Evolutionary conservation across 2,888 invertebrate species (phyloP).

Genomic region (Metellina segmentata): DNA sequence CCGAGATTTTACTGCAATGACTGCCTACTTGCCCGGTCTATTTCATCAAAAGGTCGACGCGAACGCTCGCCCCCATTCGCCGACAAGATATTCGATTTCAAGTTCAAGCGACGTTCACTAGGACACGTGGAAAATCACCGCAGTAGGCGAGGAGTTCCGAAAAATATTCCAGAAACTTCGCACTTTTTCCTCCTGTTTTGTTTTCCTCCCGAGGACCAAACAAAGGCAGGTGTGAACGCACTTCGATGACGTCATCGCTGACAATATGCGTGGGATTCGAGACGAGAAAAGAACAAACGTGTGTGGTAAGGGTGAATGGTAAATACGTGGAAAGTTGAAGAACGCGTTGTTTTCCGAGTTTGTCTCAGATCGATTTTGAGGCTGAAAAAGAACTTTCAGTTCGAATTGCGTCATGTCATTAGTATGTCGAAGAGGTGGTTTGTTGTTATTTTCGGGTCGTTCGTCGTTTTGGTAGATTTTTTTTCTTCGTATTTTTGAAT

Average conservation of each 20-base stretch:
- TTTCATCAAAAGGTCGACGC: too few species aligned
- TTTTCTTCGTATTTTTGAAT: too few species aligned
- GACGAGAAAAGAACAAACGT: neutral
- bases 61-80: too few species aligned
- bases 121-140: conserved; percentile 1
- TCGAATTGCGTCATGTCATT: too few species aligned
- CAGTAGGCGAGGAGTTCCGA: conserved; percentile 27
- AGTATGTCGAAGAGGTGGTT: too few species aligned
- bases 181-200: conserved; percentile 9
- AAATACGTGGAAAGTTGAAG: neutral
- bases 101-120: conserved; percentile 25
- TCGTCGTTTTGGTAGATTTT: too few species aligned
- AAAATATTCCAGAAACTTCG: conserved; percentile 10
- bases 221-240: conserved; percentile 51
- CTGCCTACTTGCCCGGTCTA: too few species aligned
- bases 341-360: too few species aligned
- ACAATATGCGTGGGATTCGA: conserved; percentile 19
- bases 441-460: too few species aligned
- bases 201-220: conserved; percentile 20
- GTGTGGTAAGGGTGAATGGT: neutral
- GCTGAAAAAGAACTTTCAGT: too few species aligned
- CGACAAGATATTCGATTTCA: neutral
- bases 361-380: too few species aligned
- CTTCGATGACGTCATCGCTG: conserved; percentile 26
- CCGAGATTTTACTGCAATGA: too few species aligned